These are phyloP conservation scores for Coccyzus lansbergi DNA, from an alignment of 2,797 vertebrate genomes.

Conservation along the genomic window DNA sequence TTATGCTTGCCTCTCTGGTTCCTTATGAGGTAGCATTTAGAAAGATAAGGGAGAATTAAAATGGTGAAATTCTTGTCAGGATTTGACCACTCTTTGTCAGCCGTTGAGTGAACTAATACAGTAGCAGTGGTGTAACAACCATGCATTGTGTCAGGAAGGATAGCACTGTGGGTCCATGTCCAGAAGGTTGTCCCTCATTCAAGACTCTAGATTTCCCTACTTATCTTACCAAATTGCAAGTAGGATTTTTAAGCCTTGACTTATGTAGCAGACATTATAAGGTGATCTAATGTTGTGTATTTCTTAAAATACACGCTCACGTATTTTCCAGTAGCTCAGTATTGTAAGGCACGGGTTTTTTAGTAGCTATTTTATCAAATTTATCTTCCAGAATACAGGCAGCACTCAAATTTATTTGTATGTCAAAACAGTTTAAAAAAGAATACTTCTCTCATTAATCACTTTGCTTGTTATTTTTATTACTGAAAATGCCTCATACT, in stretches of 20 bases:
- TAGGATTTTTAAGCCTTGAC: background rate
- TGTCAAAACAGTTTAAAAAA: background rate
- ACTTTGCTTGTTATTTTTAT: background rate
- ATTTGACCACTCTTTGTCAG: background rate
- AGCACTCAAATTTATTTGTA: background rate
- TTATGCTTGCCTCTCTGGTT: background rate
- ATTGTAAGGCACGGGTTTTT: background rate
- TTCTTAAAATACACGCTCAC: background rate
- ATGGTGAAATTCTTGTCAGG: rapidly evolving
- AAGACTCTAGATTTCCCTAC: background rate
- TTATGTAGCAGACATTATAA: background rate
- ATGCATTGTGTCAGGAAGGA: background rate
- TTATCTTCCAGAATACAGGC: background rate
- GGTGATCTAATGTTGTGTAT: background rate
- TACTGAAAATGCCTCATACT: background rate
- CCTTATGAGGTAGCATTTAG: background rate
- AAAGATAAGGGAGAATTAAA: background rate
- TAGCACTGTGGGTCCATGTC: background rate
- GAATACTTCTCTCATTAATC: background rate
- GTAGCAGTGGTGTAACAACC: background rate
- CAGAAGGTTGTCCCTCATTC: background rate
- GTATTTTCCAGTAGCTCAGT: background rate
- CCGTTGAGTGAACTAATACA: background rate
- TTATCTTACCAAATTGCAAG: background rate
- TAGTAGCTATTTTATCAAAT: background rate